Conservation (phyloP, 2,113 vertebrate genomes). For the Xenopus laevis region DNA sequence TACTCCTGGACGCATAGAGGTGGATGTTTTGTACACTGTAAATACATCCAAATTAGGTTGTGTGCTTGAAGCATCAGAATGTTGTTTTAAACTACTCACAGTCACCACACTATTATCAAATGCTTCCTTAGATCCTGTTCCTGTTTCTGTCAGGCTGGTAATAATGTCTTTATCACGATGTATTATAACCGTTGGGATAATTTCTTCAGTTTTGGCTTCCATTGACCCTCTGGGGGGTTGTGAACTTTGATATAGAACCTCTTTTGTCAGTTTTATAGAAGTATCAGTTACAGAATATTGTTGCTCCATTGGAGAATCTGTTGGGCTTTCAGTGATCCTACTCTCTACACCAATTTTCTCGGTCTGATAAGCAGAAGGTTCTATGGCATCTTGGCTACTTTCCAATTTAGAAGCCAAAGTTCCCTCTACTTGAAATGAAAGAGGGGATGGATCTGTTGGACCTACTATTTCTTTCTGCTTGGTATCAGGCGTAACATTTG, state of each 20-base stretch:
- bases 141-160: slow-evolving; percentile 46
- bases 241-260: slow-evolving; percentile 30
- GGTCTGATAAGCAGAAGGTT: slow-evolving; percentile 40
- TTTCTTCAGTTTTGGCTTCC: slow-evolving; percentile 60
- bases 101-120: slow-evolving; percentile 27
- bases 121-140: slow-evolving; percentile 52
- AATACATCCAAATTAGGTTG: slow-evolving; percentile 29
- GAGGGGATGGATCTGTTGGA: slow-evolving; percentile 35
- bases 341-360: neutral
- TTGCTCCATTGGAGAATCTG: slow-evolving; percentile 49
- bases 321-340: neutral
- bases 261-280: slow-evolving; percentile 50
- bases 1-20: too few relatives aligned
- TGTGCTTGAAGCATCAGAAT: slow-evolving; percentile 8
- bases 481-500: slow-evolving; percentile 47
- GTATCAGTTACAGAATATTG: slow-evolving; percentile 49
- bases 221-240: slow-evolving; percentile 51
- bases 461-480: slow-evolving; percentile 56
- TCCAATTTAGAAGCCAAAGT: slow-evolving; percentile 40
- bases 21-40: slow-evolving; percentile 23
- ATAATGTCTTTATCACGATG: slow-evolving; percentile 48
- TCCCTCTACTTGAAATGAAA: slow-evolving; percentile 34
- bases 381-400: slow-evolving; percentile 23
- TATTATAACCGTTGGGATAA: slow-evolving; percentile 53
- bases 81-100: neutral